Evolutionary conservation across 1,140 invertebrate genomes (phyloP), one percentile per base, ranked within the genome.

Genomic region (Drosophila truncata): DNA sequence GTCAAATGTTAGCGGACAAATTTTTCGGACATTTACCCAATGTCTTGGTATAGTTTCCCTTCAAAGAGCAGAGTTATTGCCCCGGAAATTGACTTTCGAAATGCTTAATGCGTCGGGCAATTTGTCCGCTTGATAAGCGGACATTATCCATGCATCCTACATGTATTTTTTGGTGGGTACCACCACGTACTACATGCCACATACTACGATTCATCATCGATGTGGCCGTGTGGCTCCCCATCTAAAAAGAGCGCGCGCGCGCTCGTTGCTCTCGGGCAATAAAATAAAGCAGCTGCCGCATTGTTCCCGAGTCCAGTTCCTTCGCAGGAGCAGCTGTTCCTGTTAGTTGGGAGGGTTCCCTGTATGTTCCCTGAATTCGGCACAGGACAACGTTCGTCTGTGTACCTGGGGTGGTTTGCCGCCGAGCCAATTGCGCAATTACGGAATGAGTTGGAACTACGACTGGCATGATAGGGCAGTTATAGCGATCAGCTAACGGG

Each of bases 351-450:
- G 49, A 70, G 66, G 57, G 47, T 72, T 71, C 33, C 46, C 11
- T 27, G 35, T 14, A n/a, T 29, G 14, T 59, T 37, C 41, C 54
- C 33, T 42, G 55, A 29, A 44, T 75, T 41, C 77, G 84, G 81
- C 85, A 90, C 85, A 90, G 85, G 85, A 88, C 85, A 87, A 71
- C 39, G 33, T 52, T 35, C 20, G 3, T 10, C 18, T 23, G 27
- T 35, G 16, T 35, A 33, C 52, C 37, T 66, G 63, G 83, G 83
- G 82, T 88, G 58, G 84, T 85, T 83, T 84, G 60, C 47, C 41
- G 39, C 4, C 59, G 66, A 79, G 74, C 73, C 85, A 90, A 88
- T 88, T 88, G 85, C 81, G 85, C 84, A 88, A 90, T 87, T 87
- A 78, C 72, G 71, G 54, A 62, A 55, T 47, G 65, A 78, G 42